phyloP scores from a whole-genome alignment of 2,113 vertebrate genomes.

The Lampris megalopsis region DNA sequence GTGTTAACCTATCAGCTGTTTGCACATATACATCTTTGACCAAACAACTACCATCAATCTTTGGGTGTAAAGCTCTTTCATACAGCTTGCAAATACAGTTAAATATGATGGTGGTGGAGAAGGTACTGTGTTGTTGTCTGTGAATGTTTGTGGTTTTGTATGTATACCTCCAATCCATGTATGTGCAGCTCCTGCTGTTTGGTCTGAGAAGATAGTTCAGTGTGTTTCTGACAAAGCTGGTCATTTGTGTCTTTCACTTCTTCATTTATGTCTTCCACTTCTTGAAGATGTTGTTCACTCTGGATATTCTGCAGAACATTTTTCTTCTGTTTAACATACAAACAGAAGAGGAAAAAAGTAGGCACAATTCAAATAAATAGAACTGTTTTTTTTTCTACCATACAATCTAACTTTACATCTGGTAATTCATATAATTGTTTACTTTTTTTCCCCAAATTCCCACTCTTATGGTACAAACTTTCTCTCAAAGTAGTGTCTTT shows the following conservation, averaged over 20 bases:
- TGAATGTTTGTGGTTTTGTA: background rate
- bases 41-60: too few relatives aligned
- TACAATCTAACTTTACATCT: too few relatives aligned
- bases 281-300: slow-evolving; percentile 60
- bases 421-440: too few relatives aligned
- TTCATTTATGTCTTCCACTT: slow-evolving; percentile 59
- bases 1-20: too few relatives aligned
- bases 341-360: slow-evolving; percentile 24
- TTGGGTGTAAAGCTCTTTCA: too few relatives aligned
- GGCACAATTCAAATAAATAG: too few relatives aligned
- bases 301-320: slow-evolving; percentile 73
- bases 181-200: slow-evolving; percentile 56
- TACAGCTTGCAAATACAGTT: background rate
- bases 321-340: slow-evolving; percentile 76
- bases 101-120: background rate
- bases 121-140: background rate
- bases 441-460: background rate
- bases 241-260: slow-evolving; percentile 72
- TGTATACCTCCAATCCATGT: slow-evolving; percentile 71
- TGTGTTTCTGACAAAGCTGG: slow-evolving; percentile 70
- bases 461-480: background rate
- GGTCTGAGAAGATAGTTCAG: slow-evolving; percentile 57
- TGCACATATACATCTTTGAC: too few relatives aligned
- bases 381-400: too few relatives aligned
- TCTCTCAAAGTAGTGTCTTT: background rate